Evolutionary conservation across 2,113 vertebrate species (phyloP).

Genomic region (Recurvirostra avosetta): DNA sequence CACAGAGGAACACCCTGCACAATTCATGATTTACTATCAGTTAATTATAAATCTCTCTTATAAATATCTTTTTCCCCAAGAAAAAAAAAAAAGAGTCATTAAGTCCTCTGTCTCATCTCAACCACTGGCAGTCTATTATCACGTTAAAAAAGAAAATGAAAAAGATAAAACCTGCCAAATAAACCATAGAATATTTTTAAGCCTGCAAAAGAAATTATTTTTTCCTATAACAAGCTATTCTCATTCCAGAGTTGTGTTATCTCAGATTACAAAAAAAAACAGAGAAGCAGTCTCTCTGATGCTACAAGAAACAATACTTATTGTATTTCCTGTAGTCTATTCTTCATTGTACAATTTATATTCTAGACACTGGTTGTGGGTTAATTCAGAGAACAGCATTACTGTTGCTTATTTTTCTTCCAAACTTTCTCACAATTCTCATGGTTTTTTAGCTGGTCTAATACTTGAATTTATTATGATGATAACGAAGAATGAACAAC

Average conservation of each 20-base stretch:
- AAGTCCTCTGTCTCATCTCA: background rate
- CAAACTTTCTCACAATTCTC: background rate
- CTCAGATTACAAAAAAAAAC: background rate
- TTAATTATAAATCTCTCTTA: background rate
- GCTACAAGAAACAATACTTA: background rate
- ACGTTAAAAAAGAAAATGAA: background rate
- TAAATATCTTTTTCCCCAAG: background rate
- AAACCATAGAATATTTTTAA: background rate
- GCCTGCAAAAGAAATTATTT: background rate
- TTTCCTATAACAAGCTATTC: background rate
- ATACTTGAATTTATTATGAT: background rate
- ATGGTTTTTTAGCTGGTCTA: background rate
- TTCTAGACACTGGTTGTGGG: background rate
- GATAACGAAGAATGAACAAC: background rate
- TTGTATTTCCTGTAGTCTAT: background rate
- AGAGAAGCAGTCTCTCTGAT: background rate
- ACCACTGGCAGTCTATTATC: background rate
- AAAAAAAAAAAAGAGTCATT: background rate
- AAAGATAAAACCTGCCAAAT: background rate
- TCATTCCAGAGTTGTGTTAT: background rate
- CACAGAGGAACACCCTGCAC: background rate
- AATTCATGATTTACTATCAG: background rate
- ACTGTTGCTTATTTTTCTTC: accelerated
- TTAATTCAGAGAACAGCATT: background rate
- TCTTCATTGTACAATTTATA: background rate